phyloP scores from a whole-genome alignment of 2,888 invertebrate species.

The Hofmannophila pseudospretella region DNA sequence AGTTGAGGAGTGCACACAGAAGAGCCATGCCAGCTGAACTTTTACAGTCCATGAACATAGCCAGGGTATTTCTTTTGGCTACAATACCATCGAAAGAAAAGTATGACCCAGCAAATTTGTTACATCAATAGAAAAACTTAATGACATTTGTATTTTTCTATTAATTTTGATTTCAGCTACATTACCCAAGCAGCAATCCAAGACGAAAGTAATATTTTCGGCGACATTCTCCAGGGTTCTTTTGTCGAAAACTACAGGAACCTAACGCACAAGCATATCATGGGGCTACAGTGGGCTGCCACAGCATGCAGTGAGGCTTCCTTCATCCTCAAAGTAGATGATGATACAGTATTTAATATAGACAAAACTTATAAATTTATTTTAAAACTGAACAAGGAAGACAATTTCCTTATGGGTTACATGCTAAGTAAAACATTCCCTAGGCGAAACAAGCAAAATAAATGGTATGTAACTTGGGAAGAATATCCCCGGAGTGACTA shows the following conservation, averaged over 20 bases:
- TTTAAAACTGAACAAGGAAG: slow-evolving; percentile 19
- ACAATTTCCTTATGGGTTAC: slow-evolving; percentile 79
- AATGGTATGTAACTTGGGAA: slow-evolving; percentile 86
- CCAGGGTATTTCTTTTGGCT: slow-evolving; percentile 84
- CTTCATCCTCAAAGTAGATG: slow-evolving; percentile 88
- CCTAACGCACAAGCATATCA: slow-evolving; percentile 88
- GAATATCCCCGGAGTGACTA: slow-evolving; percentile 81
- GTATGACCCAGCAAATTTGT: slow-evolving; percentile 32
- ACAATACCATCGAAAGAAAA: slow-evolving; percentile 71
- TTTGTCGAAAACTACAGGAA: slow-evolving; percentile 88
- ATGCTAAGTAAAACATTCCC: slow-evolving; percentile 81
- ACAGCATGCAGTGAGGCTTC: slow-evolving; percentile 78
- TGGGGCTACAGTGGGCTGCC: slow-evolving; percentile 87
- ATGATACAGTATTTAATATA: slow-evolving; percentile 87
- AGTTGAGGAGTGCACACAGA: slow-evolving; percentile 83
- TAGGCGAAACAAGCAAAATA: slow-evolving; percentile 81
- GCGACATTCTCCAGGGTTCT: slow-evolving; percentile 86
- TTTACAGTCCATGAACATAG: slow-evolving; percentile 76
- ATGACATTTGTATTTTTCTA: no score
- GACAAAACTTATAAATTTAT: slow-evolving; percentile 60
- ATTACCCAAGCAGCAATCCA: slow-evolving; percentile 75
- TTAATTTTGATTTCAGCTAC: slow-evolving; percentile 38
- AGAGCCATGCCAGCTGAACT: slow-evolving; percentile 79
- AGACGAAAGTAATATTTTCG: slow-evolving; percentile 80
- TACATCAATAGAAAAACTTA: no score